Evolutionary conservation across 2,797 vertebrate species (phyloP).

Genomic region (Anabacerthia variegaticeps): DNA sequence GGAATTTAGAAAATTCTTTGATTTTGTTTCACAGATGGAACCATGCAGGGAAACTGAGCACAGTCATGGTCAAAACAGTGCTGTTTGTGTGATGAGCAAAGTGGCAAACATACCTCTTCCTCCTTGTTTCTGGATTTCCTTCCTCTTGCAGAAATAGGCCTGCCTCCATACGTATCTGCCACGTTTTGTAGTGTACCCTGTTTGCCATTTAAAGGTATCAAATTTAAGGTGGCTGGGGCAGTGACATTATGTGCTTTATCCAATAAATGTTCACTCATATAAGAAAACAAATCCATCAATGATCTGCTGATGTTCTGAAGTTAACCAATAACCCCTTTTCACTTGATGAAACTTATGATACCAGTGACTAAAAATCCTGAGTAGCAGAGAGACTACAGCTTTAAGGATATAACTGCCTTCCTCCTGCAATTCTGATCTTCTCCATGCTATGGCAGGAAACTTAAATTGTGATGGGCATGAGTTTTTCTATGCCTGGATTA

Average conservation of each 20-base stretch:
- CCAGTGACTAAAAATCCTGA: neutral
- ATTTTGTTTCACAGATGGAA: constrained; percentile 60
- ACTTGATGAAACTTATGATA: neutral
- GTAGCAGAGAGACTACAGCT: neutral
- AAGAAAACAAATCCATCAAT: constrained; percentile 30
- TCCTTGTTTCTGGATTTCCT: constrained; percentile 93
- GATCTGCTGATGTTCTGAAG: neutral
- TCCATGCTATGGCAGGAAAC: neutral
- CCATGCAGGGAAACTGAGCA: constrained; percentile 72
- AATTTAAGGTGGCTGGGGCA: constrained; percentile 78
- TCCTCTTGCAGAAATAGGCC: constrained; percentile 86
- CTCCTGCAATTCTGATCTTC: neutral
- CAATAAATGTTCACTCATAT: neutral
- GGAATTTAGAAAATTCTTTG: constrained; percentile 16
- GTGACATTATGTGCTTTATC: constrained; percentile 56
- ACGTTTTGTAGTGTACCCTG: constrained; percentile 93
- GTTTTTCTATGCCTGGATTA: neutral
- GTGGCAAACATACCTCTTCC: constrained; percentile 93
- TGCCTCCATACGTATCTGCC: constrained; percentile 89
- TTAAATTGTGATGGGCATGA: neutral
- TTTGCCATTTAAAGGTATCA: constrained; percentile 91
- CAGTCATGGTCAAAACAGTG: constrained; percentile 40
- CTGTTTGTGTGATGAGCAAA: constrained; percentile 48
- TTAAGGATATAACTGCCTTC: neutral
- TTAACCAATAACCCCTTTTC: neutral